Evolutionary conservation across 23 tunicate genomes (phyloP).

Genomic region (Aplidium turbinatum): DNA sequence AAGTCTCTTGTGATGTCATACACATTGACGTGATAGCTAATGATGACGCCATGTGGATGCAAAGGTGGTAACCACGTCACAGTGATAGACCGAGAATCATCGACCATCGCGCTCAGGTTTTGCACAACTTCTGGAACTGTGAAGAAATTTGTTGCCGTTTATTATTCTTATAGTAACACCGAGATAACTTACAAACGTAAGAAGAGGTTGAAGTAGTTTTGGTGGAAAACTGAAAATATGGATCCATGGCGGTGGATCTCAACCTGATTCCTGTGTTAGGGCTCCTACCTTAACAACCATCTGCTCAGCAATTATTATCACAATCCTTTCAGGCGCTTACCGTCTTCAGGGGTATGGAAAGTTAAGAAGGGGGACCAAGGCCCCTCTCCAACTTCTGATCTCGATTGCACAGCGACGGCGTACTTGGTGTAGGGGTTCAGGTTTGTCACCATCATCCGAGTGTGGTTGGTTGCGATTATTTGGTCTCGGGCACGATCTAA

Average conservation of each 20-base stretch:
- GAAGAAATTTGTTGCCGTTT: no score
- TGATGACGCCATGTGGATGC: constrained; percentile 48
- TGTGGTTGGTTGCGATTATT: constrained; percentile 11
- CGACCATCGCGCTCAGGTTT: constrained; percentile 18
- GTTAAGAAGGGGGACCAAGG: constrained; percentile 10
- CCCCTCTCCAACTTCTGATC: constrained; percentile 57
- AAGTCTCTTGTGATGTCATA: background rate
- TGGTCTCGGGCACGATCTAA: no score
- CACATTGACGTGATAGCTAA: constrained; percentile 19
- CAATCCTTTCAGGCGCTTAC: constrained; percentile 45
- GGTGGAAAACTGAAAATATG: no score
- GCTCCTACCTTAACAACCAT: no score
- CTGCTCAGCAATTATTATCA: no score
- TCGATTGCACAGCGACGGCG: constrained; percentile 33
- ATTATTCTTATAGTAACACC: no score
- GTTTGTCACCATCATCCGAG: constrained; percentile 1
- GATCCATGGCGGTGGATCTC: no score
- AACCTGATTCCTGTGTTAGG: no score
- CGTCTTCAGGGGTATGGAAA: constrained; percentile 41
- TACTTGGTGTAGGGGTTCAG: constrained; percentile 47
- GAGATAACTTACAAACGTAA: no score
- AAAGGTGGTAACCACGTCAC: constrained; percentile 44
- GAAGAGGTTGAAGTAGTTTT: no score
- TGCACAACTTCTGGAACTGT: constrained; percentile 38
- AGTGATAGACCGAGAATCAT: background rate